Conservation (phyloP, 2,888 invertebrate genomes). For the Linyphia triangularis region DNA sequence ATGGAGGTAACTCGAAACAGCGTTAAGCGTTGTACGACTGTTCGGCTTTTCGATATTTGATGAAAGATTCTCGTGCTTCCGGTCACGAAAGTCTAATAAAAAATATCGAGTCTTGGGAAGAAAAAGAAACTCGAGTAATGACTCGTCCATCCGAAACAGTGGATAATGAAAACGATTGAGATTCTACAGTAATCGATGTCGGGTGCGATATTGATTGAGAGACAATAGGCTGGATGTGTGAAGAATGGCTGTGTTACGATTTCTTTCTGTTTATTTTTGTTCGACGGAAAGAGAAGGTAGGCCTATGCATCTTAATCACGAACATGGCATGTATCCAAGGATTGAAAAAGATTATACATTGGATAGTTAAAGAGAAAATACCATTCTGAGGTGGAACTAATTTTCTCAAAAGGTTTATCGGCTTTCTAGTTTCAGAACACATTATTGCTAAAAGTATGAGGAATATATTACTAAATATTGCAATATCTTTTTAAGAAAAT, state of each 20-base stretch:
- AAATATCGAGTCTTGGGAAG: not conserved
- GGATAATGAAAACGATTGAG: conserved; percentile 56
- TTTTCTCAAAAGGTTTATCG: not conserved
- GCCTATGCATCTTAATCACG: not conserved
- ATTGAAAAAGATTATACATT: not conserved
- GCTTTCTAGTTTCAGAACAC: not conserved
- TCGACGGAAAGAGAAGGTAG: not conserved
- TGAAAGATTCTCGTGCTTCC: conserved; percentile 25
- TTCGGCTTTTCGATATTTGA: conserved; percentile 33
- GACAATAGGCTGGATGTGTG: conserved; percentile 6
- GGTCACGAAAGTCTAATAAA: conserved; percentile 38
- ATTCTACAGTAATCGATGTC: conserved; percentile 51
- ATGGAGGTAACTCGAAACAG: conserved; percentile 7
- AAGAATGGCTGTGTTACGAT: conserved; percentile 3
- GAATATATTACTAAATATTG: not conserved
- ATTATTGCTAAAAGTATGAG: not conserved
- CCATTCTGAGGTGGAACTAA: not conserved
- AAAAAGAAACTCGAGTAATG: conserved; percentile 31
- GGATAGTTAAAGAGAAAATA: not conserved
- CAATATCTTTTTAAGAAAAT: not conserved
- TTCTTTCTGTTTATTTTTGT: not conserved
- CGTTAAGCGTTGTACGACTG: conserved; percentile 14
- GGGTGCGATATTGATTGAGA: conserved; percentile 26
- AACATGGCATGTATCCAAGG: not conserved
- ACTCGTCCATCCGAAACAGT: conserved; percentile 27